Percentiles rank a stretch among this genome's conserved stretches.
Conservation (phyloP, 2,797 vertebrate species). For the Sebastolobus alascanus region DNA sequence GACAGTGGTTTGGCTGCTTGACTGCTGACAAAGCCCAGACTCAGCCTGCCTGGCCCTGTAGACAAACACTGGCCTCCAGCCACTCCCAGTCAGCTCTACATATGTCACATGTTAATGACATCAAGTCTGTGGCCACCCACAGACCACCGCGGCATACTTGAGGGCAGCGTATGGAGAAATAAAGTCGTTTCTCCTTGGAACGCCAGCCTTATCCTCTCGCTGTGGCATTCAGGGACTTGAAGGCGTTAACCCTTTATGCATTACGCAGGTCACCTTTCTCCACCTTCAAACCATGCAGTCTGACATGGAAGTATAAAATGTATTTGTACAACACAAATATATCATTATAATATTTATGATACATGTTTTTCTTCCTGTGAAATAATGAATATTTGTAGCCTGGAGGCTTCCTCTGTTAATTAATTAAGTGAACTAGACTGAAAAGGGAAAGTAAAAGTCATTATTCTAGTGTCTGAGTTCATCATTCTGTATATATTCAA, state of each 20-base stretch:
- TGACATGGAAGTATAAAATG: constrained; percentile 24
- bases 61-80: constrained; percentile 77
- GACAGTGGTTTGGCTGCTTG: constrained; percentile 71
- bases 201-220: constrained; percentile 34
- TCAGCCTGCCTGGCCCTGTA: constrained; percentile 67
- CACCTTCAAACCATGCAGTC: not conserved
- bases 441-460: constrained; percentile 74
- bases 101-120: constrained; percentile 84
- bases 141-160: constrained; percentile 45
- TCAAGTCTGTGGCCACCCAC: constrained; percentile 77
- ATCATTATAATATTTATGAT: constrained; percentile 72
- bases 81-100: constrained; percentile 82
- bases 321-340: constrained; percentile 56
- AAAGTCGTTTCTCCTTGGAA: constrained; percentile 65
- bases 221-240: constrained; percentile 42
- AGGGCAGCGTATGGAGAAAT: constrained; percentile 63
- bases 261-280: constrained; percentile 38
- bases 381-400: constrained; percentile 75
- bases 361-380: constrained; percentile 69
- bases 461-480: constrained; percentile 68
- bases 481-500: constrained; percentile 44
- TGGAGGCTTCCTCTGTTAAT: constrained; percentile 70
- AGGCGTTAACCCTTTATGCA: constrained; percentile 40
- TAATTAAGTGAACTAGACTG: constrained; percentile 74
- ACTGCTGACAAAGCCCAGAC: constrained; percentile 76